phyloP scores from a whole-genome alignment of 1,140 invertebrate genomes.

The Drosophila tsacasi region DNA sequence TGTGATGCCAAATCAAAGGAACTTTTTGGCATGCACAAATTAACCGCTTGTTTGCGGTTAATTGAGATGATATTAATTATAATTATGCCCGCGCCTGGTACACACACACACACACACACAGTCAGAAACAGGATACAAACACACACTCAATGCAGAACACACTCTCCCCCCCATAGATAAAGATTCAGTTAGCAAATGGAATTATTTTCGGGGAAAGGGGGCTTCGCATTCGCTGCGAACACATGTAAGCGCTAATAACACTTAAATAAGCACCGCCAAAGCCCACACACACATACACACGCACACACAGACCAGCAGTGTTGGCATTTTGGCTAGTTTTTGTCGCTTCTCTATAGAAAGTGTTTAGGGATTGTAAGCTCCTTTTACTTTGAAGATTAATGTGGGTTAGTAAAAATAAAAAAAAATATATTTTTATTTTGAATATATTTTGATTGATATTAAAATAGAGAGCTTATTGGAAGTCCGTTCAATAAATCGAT shows the following conservation, averaged over 20 bases:
- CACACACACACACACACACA: slow-evolving; percentile 31
- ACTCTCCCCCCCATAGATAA: slow-evolving; percentile 1
- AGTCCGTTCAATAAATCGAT: background rate
- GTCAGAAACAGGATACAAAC: background rate
- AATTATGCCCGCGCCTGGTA: slow-evolving; percentile 51
- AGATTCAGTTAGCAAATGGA: slow-evolving; percentile 73
- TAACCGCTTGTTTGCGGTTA: slow-evolving; percentile 82
- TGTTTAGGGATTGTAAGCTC: background rate
- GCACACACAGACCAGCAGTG: slow-evolving; percentile 21
- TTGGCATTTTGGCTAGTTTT: background rate
- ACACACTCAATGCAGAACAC: background rate
- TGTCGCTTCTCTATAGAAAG: background rate
- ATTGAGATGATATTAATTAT: slow-evolving; percentile 83
- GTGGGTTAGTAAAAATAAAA: no score
- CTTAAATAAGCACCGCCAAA: slow-evolving; percentile 67
- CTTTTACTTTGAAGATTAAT: background rate
- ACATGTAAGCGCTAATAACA: slow-evolving; percentile 82
- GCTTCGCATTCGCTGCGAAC: slow-evolving; percentile 40
- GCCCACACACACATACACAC: slow-evolving; percentile 27
- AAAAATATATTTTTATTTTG: no score
- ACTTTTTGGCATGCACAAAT: slow-evolving; percentile 64
- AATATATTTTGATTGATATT: no score
- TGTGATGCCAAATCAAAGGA: slow-evolving; percentile 46
- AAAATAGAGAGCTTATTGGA: no score
- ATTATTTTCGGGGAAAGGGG: slow-evolving; percentile 56